Evolutionary conservation across 2,888 invertebrate genomes (phyloP).

Genomic region (Tillus elongatus): DNA sequence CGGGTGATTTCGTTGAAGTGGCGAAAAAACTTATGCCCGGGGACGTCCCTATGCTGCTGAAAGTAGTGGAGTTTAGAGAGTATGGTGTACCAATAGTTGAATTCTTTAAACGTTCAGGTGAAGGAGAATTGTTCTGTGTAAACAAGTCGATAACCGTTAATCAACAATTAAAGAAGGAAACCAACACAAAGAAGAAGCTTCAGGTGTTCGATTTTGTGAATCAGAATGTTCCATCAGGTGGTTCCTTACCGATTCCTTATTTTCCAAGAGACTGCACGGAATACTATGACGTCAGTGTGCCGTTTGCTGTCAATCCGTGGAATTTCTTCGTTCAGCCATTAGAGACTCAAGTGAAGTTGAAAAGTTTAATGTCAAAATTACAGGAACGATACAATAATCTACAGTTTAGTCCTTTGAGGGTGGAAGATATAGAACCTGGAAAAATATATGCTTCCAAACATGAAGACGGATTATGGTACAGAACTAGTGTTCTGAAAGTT

Average conservation of each 20-base stretch:
- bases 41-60: slow-evolving; percentile 50
- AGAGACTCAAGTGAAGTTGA: slow-evolving; percentile 40
- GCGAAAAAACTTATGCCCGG: slow-evolving; percentile 44
- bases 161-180: slow-evolving; percentile 24
- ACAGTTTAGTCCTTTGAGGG: slow-evolving; percentile 41
- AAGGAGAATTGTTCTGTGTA: slow-evolving; percentile 57
- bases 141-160: slow-evolving; percentile 61
- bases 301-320: slow-evolving; percentile 68
- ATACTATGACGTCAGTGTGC: slow-evolving; percentile 62
- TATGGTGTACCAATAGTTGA: slow-evolving; percentile 48
- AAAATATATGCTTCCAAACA: slow-evolving; percentile 62
- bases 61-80: slow-evolving; percentile 32
- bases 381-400: slow-evolving; percentile 52
- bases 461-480: slow-evolving; percentile 62
- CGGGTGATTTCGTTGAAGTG: slow-evolving; percentile 34
- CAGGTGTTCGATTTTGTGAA: background rate
- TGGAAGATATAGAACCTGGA: slow-evolving; percentile 42
- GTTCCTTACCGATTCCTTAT: slow-evolving; percentile 37
- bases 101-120: slow-evolving; percentile 56
- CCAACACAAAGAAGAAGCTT: slow-evolving; percentile 6
- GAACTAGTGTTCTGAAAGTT: slow-evolving; percentile 48
- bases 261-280: slow-evolving; percentile 44
- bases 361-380: slow-evolving; percentile 56
- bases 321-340: slow-evolving; percentile 57
- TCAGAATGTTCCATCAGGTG: slow-evolving; percentile 34